Evolutionary conservation across 2,888 invertebrate species (phyloP), one percentile per base, ranked within the genome.

Genomic region (Amaurobius ferox): DNA sequence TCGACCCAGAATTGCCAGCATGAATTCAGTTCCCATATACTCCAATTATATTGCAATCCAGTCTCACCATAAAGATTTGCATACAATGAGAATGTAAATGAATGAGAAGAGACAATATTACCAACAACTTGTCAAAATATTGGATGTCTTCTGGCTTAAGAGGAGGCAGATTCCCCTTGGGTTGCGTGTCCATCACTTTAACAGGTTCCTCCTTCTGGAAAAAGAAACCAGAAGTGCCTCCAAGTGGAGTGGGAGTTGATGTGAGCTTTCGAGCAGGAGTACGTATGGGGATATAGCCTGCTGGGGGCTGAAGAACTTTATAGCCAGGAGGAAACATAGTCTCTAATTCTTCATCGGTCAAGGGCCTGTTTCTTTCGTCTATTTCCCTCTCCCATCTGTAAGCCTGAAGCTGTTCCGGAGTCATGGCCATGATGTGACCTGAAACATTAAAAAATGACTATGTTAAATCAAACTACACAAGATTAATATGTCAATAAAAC

Each of bases 81-180:
- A n/a, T n/a, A n/a, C n/a, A n/a, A n/a, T n/a, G n/a, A n/a, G n/a
- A n/a, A n/a, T n/a, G n/a, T n/a, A n/a, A n/a, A n/a, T n/a, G n/a
- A n/a, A n/a, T n/a, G n/a, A n/a, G n/a, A n/a, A n/a, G n/a, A n/a
- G n/a, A n/a, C n/a, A n/a, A n/a, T n/a, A n/a, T n/a, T 87, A 91
- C 95, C 89, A 99, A 93, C 88, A 99, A 93, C 92, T 99, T 99
- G 92, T 99, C 99, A 92, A 99, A 99, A 92, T 99, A 99, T 92
- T 99, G 99, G 66, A 99, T 98, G 92, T 98, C 98, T 92, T 99
- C 99, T 0, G 99, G 99, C 92, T 99, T 99, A 95, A 99, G 96
- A 91, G 99, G 98, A 19, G 99, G 99, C 89, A 99, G 93, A 92
- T 99, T 99, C 48, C 93, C 93, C 92, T 98, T 98, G 0, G 99